Evolutionary conservation across 2,888 invertebrate genomes (phyloP).

Genomic region (Andrena bucephala): DNA sequence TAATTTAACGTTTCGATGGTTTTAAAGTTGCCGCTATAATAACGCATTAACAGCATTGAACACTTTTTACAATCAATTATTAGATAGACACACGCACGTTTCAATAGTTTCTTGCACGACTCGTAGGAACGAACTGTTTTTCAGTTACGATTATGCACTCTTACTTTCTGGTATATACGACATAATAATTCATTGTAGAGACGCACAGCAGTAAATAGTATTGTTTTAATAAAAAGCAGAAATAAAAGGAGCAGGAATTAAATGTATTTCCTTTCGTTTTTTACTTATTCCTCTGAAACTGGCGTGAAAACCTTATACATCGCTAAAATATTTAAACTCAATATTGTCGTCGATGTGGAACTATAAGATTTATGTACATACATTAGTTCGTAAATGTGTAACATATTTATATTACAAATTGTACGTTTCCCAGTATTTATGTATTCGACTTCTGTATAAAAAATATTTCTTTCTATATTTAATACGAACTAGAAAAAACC

Average conservation of each 20-base stretch:
- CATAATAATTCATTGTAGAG: slow-evolving; percentile 7
- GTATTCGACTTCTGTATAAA: no score
- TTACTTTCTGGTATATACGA: slow-evolving; percentile 2
- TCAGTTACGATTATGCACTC: slow-evolving; percentile 5
- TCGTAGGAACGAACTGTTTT: background rate
- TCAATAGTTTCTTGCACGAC: background rate
- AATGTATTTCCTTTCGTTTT: background rate
- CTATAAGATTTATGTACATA: background rate
- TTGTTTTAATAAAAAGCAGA: background rate
- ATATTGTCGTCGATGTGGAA: background rate
- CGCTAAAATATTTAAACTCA: background rate
- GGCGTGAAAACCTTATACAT: no score
- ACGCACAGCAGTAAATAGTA: slow-evolving; percentile 7
- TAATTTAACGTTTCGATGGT: no score
- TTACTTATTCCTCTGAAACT: background rate
- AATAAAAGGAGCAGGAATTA: background rate
- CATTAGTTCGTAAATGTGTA: slow-evolving; percentile 8
- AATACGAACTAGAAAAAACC: no score
- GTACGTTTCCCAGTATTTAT: slow-evolving; percentile 1
- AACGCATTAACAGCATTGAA: no score
- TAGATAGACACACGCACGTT: background rate
- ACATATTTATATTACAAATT: background rate
- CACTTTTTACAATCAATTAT: slow-evolving; percentile 2
- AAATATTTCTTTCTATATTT: no score
- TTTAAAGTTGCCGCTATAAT: no score